Conservation (phyloP, 1,140 invertebrate species). For the Drosophila sturtevanti region DNA sequence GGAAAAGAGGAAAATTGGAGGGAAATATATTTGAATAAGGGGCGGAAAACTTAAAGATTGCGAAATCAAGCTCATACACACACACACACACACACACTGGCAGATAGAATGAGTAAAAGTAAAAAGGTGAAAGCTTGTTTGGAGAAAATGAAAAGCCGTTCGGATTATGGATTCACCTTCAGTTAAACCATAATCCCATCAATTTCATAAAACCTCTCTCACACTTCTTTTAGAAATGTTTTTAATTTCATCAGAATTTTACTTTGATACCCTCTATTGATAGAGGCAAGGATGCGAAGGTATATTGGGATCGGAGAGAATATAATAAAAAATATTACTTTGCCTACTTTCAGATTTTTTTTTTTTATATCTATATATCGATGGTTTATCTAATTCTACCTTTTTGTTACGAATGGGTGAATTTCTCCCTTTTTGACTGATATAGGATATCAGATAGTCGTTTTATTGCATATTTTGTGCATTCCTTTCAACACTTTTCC, state of each 20-base stretch:
- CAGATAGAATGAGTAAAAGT: neutral
- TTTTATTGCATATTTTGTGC: neutral
- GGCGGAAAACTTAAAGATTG: slow-evolving; percentile 14
- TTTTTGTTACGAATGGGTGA: no score
- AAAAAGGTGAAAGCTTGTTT: slow-evolving; percentile 15
- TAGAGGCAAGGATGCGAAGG: no score
- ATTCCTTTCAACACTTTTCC: slow-evolving; percentile 10
- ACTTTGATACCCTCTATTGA: neutral
- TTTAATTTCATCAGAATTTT: slow-evolving; percentile 11
- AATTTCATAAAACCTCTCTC: neutral
- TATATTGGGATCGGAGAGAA: neutral
- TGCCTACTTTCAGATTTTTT: no score
- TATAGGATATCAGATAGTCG: neutral
- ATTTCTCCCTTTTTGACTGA: no score
- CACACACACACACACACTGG: neutral
- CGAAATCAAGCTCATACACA: neutral
- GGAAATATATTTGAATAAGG: slow-evolving; percentile 12
- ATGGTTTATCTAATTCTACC: no score
- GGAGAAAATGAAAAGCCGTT: neutral
- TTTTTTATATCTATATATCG: no score
- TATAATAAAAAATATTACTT: no score
- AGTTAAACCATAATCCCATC: slow-evolving; percentile 6
- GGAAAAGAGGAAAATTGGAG: neutral
- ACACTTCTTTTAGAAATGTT: neutral
- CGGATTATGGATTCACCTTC: slow-evolving; percentile 2